phyloP scores from a whole-genome alignment of 2,888 invertebrate species.

The Corbicula japonica region DNA sequence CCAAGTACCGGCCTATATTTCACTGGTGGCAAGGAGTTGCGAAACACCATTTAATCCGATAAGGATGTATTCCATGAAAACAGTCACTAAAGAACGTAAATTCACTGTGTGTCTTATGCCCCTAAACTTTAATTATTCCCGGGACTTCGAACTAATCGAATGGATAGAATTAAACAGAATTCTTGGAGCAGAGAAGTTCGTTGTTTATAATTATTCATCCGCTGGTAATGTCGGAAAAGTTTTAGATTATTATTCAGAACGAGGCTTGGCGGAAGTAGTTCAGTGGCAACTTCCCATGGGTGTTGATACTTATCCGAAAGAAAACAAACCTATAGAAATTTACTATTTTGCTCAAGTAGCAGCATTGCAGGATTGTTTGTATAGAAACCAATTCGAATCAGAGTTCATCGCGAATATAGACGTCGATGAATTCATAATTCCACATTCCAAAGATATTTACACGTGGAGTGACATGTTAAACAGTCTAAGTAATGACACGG shows the following conservation, averaged over 20 bases:
- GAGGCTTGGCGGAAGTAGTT: slow-evolving; percentile 73
- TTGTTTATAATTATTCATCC: slow-evolving; percentile 80
- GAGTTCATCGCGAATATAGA: slow-evolving; percentile 81
- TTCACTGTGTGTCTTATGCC: slow-evolving; percentile 78
- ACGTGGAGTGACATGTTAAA: slow-evolving; percentile 28
- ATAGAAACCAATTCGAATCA: slow-evolving; percentile 71
- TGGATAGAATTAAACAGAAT: slow-evolving; percentile 82
- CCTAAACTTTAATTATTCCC: slow-evolving; percentile 70
- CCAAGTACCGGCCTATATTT: slow-evolving; percentile 40
- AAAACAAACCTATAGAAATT: slow-evolving; percentile 61
- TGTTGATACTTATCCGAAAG: slow-evolving; percentile 55
- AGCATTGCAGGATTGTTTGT: slow-evolving; percentile 84
- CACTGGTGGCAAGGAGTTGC: slow-evolving; percentile 46
- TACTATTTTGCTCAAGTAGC: slow-evolving; percentile 84
- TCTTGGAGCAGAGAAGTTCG: slow-evolving; percentile 81
- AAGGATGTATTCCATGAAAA: slow-evolving; percentile 28
- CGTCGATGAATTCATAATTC: slow-evolving; percentile 84
- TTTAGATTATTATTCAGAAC: slow-evolving; percentile 69
- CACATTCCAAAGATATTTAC: slow-evolving; percentile 36
- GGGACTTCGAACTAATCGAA: slow-evolving; percentile 80
- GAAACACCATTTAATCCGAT: slow-evolving; percentile 41
- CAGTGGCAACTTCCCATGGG: slow-evolving; percentile 80
- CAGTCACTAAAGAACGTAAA: slow-evolving; percentile 4
- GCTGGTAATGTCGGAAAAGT: slow-evolving; percentile 73
- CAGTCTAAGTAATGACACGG: not conserved